Evolutionary conservation across 2,113 vertebrate species (phyloP), one percentile per base, ranked within the genome.

Genomic region (Rhinichthys klamathensis): DNA sequence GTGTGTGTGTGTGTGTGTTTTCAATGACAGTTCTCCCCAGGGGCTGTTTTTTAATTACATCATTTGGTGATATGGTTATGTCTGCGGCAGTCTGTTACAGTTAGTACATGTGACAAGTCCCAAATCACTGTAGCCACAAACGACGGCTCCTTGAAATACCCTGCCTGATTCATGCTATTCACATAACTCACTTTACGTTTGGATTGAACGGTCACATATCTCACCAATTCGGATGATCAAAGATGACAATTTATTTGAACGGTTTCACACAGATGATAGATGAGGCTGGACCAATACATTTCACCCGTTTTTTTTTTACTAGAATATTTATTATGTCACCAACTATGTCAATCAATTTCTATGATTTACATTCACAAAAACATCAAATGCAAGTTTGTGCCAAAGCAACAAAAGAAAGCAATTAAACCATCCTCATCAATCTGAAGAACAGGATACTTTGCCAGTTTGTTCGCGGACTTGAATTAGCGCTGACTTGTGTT

Each of bases 341-440:
- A n/a, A 11, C 82, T 46, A 7, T 88, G 88, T 90, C 89, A 92
- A 92, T 91, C 87, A 81, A 74, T 85, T 86, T 90, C 85, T 88
- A 35, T 91, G 90, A 92, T 91, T 93, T 81, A 79, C 87, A 91
- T 93, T 82, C 77, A 83, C 84, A 87, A 86, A 89, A 63, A 73
- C 73, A 56, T 81, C 75, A 83, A 67, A 90, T 60, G 82, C 51
- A 81, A 69, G 41, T 61, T 63, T 9, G 23, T 86, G 91, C 91
- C 91, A 93, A 91, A 91, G 92, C 90, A 86, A 89, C 87, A 92
- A 92, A 93, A 92, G 87, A 92, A 92, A 92, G 90, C 92, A 93
- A 94, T 94, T 92, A 93, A 87, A 91, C 85, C 85, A 90, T 87
- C 90, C 89, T 91, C 90, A 93, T 93, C 91, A 92, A 88, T 90